phyloP scores from a whole-genome alignment of 1,140 invertebrate genomes.

The Heliconius nattereri region DNA sequence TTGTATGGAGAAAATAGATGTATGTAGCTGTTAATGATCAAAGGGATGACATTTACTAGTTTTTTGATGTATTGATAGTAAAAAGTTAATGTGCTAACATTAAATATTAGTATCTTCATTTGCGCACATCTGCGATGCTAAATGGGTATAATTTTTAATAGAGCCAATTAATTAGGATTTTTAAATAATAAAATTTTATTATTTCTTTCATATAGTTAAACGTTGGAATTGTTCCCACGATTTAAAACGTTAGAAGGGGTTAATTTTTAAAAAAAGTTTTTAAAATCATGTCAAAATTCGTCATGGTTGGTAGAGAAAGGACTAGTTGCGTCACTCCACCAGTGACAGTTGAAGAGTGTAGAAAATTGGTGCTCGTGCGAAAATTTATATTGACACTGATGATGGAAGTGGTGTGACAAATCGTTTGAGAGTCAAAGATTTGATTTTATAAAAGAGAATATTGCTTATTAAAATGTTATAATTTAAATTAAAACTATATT shows the following conservation, averaged over 20 bases:
- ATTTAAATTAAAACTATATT: not conserved
- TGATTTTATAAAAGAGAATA: not conserved
- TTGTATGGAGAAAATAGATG: constrained; percentile 45
- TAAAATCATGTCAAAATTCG: constrained; percentile 70
- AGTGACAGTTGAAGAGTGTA: constrained; percentile 73
- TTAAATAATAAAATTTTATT: constrained; percentile 28
- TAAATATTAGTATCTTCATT: constrained; percentile 57
- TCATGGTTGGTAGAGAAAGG: constrained; percentile 57
- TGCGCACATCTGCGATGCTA: constrained; percentile 60
- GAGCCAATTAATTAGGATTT: constrained; percentile 53
- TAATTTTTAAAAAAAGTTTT: constrained; percentile 67
- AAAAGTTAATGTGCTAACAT: constrained; percentile 56
- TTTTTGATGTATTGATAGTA: constrained; percentile 67
- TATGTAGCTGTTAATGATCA: constrained; percentile 51
- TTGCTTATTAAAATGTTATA: not conserved
- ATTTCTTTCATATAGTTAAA: no score
- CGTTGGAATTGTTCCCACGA: constrained; percentile 48
- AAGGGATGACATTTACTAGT: constrained; percentile 69
- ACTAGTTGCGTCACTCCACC: constrained; percentile 64
- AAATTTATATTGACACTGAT: constrained; percentile 61
- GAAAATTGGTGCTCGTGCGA: constrained; percentile 69
- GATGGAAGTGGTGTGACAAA: constrained; percentile 49
- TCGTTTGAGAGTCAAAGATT: constrained; percentile 19
- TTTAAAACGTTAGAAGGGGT: constrained; percentile 60
- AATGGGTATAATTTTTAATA: constrained; percentile 48